Evolutionary conservation across 1,140 invertebrate species (phyloP).

Genomic region (Copidosoma floridanum): DNA sequence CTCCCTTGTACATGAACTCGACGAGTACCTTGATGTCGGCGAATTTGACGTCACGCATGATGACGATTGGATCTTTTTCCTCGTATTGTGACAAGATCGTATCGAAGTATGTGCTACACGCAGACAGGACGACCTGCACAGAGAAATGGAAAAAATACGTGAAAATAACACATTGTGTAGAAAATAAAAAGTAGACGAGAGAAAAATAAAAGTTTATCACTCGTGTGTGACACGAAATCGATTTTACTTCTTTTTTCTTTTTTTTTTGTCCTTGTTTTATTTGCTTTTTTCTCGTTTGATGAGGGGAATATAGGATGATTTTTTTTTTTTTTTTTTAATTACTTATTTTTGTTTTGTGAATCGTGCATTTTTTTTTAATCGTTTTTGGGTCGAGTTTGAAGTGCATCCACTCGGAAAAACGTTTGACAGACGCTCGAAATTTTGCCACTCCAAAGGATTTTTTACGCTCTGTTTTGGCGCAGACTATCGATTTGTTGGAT

Average conservation of each 20-base stretch:
- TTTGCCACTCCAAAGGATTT: too few species aligned
- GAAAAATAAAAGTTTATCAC: conserved; percentile 17
- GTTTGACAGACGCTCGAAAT: too few species aligned
- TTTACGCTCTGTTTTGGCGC: too few species aligned
- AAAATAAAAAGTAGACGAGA: neutral
- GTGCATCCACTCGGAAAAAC: too few species aligned
- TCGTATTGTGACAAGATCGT: conserved; percentile 85
- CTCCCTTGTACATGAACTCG: conserved; percentile 94
- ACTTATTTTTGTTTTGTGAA: conserved; percentile 5
- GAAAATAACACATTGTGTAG: neutral
- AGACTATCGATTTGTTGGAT: too few species aligned
- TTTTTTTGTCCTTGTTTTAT: neutral
- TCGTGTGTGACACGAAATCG: conserved; percentile 15
- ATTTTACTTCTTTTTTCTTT: neutral
- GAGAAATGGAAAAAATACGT: conserved; percentile 5
- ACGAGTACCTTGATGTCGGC: conserved; percentile 82
- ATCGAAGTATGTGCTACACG: conserved; percentile 88
- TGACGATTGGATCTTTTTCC: conserved; percentile 81
- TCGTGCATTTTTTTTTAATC: neutral
- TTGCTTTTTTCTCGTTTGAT: neutral
- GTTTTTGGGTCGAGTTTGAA: too few species aligned
- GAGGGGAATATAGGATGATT: too few species aligned
- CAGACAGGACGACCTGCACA: conserved; percentile 65
- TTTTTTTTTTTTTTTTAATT: conserved; percentile 9
- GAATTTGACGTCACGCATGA: conserved; percentile 82